phyloP scores from a whole-genome alignment of 1,140 invertebrate genomes.

The Diabrotica undecimpunctata region DNA sequence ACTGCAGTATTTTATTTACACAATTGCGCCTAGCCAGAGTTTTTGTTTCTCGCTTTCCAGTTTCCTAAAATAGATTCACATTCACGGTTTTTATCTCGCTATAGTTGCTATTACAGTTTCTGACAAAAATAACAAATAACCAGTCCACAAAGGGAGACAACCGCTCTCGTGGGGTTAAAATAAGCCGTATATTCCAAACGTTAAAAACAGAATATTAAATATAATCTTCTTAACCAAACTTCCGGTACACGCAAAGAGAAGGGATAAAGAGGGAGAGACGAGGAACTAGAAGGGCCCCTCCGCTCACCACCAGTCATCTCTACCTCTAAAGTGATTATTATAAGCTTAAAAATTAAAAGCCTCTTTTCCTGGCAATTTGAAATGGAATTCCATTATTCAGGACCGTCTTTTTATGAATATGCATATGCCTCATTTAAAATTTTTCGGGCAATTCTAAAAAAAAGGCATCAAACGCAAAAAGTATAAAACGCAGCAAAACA shows the following conservation, averaged over 20 bases:
- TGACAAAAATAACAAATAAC: not conserved
- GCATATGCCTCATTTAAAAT: too few relatives aligned
- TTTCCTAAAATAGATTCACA: too few relatives aligned
- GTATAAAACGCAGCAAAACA: too few relatives aligned
- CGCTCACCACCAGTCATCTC: constrained; percentile 4
- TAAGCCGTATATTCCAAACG: constrained; percentile 10
- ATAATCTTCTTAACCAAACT: constrained; percentile 22
- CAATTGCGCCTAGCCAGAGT: too few relatives aligned
- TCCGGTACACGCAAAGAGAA: constrained; percentile 5
- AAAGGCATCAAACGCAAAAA: too few relatives aligned
- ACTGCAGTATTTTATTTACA: too few relatives aligned
- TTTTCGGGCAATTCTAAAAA: too few relatives aligned
- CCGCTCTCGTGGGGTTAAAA: constrained; percentile 1
- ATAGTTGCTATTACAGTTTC: not conserved
- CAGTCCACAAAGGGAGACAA: constrained; percentile 5
- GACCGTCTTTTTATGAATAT: too few relatives aligned
- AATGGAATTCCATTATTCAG: constrained; percentile 15
- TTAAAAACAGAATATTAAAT: constrained; percentile 24
- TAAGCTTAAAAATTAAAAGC: constrained; percentile 20
- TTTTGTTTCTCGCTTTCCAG: too few relatives aligned
- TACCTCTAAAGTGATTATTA: constrained; percentile 20
- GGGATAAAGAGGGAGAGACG: not conserved
- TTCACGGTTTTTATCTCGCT: not conserved
- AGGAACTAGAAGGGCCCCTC: not conserved
- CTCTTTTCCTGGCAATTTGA: constrained; percentile 17